These are phyloP conservation scores for Cyphomyrmex costatus DNA, from an alignment of 1,140 invertebrate genomes.

Conservation along the genomic window DNA sequence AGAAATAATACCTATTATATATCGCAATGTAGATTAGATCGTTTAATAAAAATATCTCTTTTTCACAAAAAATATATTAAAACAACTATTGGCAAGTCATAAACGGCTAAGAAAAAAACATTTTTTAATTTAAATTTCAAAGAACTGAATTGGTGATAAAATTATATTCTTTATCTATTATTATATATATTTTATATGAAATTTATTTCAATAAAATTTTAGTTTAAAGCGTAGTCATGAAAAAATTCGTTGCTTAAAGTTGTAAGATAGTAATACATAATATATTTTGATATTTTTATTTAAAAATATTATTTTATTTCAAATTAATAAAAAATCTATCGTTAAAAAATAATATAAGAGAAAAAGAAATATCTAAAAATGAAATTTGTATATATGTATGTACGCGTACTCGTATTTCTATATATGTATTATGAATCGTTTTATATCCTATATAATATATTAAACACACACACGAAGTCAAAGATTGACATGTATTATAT, in stretches of 20 bases:
- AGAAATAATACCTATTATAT: background rate
- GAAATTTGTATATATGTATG: background rate
- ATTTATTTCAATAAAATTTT: slow-evolving; percentile 13
- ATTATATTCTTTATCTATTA: background rate
- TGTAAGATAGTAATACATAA: background rate
- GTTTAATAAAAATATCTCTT: background rate
- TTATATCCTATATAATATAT: background rate
- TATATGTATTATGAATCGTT: too few relatives aligned
- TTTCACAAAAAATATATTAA: background rate
- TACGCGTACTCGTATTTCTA: background rate
- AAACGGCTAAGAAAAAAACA: background rate
- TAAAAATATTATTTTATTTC: background rate
- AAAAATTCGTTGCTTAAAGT: background rate
- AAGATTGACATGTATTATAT: too few relatives aligned
- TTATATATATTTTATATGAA: background rate
- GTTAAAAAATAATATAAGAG: background rate
- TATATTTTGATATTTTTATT: background rate
- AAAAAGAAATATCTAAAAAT: background rate
- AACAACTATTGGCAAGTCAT: background rate
- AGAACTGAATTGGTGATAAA: background rate
- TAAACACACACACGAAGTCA: too few relatives aligned
- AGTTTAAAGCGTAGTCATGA: background rate
- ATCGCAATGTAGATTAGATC: background rate
- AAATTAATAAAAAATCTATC: background rate
- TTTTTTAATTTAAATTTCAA: background rate